These are phyloP conservation scores for Eueremaeus valkanovi DNA, from an alignment of 2,888 invertebrate species.

Conservation along the genomic window DNA sequence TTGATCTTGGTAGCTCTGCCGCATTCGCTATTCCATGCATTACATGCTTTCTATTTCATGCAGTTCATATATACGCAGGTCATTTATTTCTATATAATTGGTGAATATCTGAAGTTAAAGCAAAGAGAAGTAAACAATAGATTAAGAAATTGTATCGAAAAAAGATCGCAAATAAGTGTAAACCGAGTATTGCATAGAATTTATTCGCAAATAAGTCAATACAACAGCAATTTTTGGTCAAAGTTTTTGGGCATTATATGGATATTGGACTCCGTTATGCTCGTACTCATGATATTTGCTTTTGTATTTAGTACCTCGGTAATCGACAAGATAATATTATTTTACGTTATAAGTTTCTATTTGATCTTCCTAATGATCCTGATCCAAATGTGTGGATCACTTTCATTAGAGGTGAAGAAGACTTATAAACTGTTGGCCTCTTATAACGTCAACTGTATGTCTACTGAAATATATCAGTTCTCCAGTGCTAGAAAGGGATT, in stretches of 20 bases:
- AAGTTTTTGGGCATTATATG: background rate
- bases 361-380: background rate
- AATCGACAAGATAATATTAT: background rate
- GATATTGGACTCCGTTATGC: background rate
- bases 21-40: background rate
- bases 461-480: no score
- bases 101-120: slow-evolving; percentile 15
- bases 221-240: background rate
- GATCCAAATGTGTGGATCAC: background rate
- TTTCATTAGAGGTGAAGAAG: background rate
- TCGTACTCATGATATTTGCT: background rate
- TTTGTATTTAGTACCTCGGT: background rate
- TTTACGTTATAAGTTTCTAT: background rate
- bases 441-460: no score
- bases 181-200: background rate
- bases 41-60: slow-evolving; percentile 6
- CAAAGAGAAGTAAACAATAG: slow-evolving; percentile 17
- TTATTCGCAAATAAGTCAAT: background rate
- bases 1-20: background rate
- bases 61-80: slow-evolving; percentile 4
- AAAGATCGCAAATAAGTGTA: background rate
- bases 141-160: background rate
- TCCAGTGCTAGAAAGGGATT: no score
- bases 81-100: slow-evolving; percentile 26
- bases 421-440: background rate